Percentiles rank a stretch among this genome's conserved stretches.
Evolutionary conservation across 2,113 vertebrate genomes (phyloP).

Genomic region (Egretta garzetta): DNA sequence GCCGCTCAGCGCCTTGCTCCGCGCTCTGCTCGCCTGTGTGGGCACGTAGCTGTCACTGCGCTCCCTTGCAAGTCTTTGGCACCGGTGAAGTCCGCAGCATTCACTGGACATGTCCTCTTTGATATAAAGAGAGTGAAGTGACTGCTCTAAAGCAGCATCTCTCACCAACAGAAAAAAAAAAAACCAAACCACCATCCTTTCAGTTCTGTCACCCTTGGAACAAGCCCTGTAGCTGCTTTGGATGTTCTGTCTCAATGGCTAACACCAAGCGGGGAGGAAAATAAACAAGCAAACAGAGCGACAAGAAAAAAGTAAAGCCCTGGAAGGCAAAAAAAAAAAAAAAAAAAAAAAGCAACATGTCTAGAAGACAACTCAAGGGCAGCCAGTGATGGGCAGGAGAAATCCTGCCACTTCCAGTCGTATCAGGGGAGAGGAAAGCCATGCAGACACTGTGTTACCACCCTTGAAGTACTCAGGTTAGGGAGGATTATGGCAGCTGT

Average conservation of each 20-base stretch:
- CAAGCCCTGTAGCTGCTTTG: not conserved
- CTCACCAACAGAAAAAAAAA: not conserved
- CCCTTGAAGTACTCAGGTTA: not conserved
- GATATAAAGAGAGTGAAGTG: not conserved
- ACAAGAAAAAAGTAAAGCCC: not conserved
- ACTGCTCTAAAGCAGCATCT: not conserved
- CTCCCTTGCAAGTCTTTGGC: not conserved
- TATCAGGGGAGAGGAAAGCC: not conserved
- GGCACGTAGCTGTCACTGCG: not conserved
- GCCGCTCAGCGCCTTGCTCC: not conserved
- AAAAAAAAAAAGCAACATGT: not conserved
- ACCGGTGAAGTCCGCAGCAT: not conserved
- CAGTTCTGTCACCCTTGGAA: not conserved
- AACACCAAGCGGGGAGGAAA: not conserved
- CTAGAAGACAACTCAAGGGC: constrained; percentile 60
- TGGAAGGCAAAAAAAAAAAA: not conserved
- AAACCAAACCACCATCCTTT: not conserved
- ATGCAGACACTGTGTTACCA: not conserved
- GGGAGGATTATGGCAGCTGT: not conserved
- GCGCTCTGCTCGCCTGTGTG: not conserved
- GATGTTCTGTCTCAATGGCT: not conserved
- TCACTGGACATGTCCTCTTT: accelerated
- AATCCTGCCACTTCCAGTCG: constrained; percentile 39
- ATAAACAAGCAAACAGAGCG: not conserved
- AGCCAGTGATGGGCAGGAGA: constrained; percentile 26